phyloP scores from a whole-genome alignment of 2,888 invertebrate species.

The Acleris sparsana region DNA sequence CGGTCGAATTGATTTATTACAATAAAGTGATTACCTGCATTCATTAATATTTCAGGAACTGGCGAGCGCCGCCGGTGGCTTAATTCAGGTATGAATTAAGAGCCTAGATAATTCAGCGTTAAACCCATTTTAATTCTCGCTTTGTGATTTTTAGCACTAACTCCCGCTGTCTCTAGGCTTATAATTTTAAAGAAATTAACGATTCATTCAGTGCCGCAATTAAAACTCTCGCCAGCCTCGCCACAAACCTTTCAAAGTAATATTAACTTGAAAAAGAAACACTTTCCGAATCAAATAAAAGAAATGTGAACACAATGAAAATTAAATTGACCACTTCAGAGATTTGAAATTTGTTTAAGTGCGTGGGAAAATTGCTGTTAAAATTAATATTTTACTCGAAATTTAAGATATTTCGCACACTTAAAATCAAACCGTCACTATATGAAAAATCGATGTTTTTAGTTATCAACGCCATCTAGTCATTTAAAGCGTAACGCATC shows the following conservation, averaged over 20 bases:
- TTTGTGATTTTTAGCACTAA: constrained; percentile 60
- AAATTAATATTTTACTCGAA: too few species aligned
- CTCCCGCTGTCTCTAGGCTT: constrained; percentile 44
- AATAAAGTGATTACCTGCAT: too few species aligned
- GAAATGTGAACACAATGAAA: neutral
- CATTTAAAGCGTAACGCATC: too few species aligned
- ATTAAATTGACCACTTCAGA: constrained; percentile 10
- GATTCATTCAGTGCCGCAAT: constrained; percentile 53
- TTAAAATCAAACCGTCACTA: constrained; percentile 6
- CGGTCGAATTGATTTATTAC: too few species aligned
- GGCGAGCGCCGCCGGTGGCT: constrained; percentile 42
- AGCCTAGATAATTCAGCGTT: constrained; percentile 43
- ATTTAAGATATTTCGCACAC: too few species aligned
- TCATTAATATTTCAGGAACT: too few species aligned
- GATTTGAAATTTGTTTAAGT: constrained; percentile 39
- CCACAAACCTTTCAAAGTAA: constrained; percentile 1
- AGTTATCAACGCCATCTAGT: too few species aligned
- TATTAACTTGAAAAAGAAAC: neutral
- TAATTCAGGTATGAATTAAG: constrained; percentile 55
- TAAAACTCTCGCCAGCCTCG: constrained; percentile 15
- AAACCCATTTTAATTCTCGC: constrained; percentile 60
- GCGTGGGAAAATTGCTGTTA: constrained; percentile 43
- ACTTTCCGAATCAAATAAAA: neutral
- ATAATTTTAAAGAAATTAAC: constrained; percentile 61
- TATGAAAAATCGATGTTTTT: constrained; percentile 26